Evolutionary conservation across 2,113 vertebrate genomes (phyloP).

Genomic region (Tenrec ecaudatus): DNA sequence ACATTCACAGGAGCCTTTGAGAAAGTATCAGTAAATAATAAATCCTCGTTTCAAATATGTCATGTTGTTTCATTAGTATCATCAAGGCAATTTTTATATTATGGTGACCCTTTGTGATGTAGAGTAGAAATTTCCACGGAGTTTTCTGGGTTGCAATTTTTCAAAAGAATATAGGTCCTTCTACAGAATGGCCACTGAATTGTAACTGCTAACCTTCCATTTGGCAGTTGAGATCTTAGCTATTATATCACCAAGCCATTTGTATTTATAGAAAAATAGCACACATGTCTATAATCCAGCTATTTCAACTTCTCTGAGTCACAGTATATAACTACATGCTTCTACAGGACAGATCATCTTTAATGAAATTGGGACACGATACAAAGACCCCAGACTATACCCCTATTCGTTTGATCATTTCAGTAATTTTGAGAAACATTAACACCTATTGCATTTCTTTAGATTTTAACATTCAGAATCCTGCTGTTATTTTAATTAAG

Average conservation of each 20-base stretch:
- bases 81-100: no score
- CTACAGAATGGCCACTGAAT: not conserved
- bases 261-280: not conserved
- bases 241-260: not conserved
- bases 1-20: not conserved
- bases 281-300: not conserved
- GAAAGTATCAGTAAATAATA: not conserved
- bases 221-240: not conserved
- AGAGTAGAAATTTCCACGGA: no score
- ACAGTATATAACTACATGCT: not conserved
- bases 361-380: not conserved
- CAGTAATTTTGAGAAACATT: slow-evolving; percentile 68
- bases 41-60: no score
- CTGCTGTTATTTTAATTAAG: slow-evolving; percentile 87
- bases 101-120: no score
- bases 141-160: no score
- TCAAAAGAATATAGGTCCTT: not conserved
- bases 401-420: slow-evolving; percentile 55
- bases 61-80: no score
- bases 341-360: not conserved
- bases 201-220: not conserved
- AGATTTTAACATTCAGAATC: slow-evolving; percentile 82
- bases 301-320: not conserved
- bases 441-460: slow-evolving; percentile 76
- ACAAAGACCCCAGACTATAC: not conserved